These are phyloP conservation scores for Sebastes baramenuke DNA, from an alignment of 2,797 vertebrate genomes.

Conservation along the genomic window DNA sequence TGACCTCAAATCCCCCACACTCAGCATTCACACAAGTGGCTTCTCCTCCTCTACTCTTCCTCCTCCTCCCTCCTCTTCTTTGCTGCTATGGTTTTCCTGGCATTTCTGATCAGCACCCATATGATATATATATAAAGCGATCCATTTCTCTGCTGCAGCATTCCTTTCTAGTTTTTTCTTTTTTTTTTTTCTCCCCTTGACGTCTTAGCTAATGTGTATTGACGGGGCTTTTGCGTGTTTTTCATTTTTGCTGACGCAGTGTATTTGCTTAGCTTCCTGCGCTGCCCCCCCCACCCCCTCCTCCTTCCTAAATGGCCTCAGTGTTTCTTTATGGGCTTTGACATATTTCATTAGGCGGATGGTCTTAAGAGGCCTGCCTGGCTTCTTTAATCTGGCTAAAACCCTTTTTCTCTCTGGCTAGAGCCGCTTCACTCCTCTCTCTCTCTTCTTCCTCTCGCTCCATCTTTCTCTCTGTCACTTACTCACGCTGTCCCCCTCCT, in stretches of 20 bases:
- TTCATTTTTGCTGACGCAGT: conserved; percentile 77
- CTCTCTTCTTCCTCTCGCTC: conserved; percentile 29
- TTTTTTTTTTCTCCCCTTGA: conserved; percentile 59
- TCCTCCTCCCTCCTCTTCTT: neutral
- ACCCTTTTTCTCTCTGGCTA: conserved; percentile 75
- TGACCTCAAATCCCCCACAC: conserved; percentile 51
- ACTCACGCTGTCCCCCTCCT: neutral
- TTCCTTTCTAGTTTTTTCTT: conserved; percentile 2
- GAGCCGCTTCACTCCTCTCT: conserved; percentile 47
- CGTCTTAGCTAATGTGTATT: conserved; percentile 90
- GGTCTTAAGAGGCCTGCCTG: conserved; percentile 89
- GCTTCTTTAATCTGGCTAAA: conserved; percentile 92
- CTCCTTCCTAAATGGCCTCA: conserved; percentile 79
- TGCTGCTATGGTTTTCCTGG: conserved; percentile 37
- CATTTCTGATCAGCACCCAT: conserved; percentile 40
- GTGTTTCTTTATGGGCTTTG: conserved; percentile 93
- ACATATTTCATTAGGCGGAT: conserved; percentile 98
- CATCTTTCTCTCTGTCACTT: conserved; percentile 30
- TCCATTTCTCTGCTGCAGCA: conserved; percentile 58
- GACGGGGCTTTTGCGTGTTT: conserved; percentile 86
- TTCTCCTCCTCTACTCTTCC: neutral
- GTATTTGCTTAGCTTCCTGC: conserved; percentile 48
- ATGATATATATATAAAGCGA: conserved; percentile 69
- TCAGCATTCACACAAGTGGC: conserved; percentile 64
- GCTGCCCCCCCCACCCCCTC: neutral